Evolutionary conservation across 2,797 vertebrate genomes (phyloP).

Genomic region (Chanos chanos): DNA sequence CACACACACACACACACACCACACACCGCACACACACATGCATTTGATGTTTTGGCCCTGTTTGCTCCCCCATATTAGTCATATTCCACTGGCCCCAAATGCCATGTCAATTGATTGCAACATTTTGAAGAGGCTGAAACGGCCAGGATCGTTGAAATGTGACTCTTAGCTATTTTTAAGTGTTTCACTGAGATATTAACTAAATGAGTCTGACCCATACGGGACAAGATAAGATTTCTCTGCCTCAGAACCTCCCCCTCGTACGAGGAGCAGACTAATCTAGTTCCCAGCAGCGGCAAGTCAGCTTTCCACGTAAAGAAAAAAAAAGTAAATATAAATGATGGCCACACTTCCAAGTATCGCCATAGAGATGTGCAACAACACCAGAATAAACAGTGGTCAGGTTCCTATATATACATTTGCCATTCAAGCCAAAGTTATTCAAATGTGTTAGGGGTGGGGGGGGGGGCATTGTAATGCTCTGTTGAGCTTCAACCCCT

Average conservation of each 20-base stretch:
- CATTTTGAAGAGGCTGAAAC: slow-evolving; percentile 67
- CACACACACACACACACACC: not conserved
- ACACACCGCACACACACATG: too few species aligned
- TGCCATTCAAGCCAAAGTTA: slow-evolving; percentile 17
- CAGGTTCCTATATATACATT: slow-evolving; percentile 23
- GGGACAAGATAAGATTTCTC: slow-evolving; percentile 50
- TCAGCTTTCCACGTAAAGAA: not conserved
- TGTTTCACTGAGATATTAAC: slow-evolving; percentile 69
- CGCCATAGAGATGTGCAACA: not conserved
- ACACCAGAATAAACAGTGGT: not conserved
- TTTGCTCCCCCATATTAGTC: not conserved
- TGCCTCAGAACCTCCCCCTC: slow-evolving; percentile 39
- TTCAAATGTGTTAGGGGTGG: slow-evolving; percentile 31
- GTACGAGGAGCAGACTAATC: slow-evolving; percentile 4
- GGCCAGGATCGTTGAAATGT: slow-evolving; percentile 62
- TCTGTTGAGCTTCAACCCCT: slow-evolving; percentile 59
- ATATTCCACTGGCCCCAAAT: slow-evolving; percentile 47
- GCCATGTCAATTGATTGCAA: slow-evolving; percentile 59
- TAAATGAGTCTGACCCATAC: slow-evolving; percentile 57
- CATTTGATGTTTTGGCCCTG: too few species aligned
- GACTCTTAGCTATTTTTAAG: slow-evolving; percentile 70
- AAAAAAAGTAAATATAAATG: too few species aligned
- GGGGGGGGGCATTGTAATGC: slow-evolving; percentile 50
- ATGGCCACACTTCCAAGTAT: not conserved
- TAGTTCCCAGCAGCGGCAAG: not conserved